A percentile compares a stretch with the other conserved stretches of the same genome.
These are phyloP conservation scores for Plodia interpunctella DNA, from an alignment of 1,140 invertebrate species.

Conservation along the genomic window DNA sequence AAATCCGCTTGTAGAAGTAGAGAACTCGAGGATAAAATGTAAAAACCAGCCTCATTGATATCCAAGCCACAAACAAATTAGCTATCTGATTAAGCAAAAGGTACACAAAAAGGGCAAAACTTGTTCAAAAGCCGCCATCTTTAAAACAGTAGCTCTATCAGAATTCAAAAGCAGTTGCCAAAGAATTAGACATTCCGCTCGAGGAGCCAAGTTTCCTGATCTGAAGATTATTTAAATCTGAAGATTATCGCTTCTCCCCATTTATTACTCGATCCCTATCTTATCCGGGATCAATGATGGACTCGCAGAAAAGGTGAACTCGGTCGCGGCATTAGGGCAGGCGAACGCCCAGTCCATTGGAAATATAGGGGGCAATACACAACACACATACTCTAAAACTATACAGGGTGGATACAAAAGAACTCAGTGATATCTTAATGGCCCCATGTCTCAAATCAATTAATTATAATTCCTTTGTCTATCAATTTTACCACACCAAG, in stretches of 20 bases:
- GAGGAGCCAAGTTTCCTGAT: constrained; percentile 10
- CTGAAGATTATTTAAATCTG: constrained; percentile 19
- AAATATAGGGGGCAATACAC: too few species aligned
- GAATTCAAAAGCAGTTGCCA: constrained; percentile 14
- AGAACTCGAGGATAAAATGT: too few species aligned
- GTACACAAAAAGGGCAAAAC: not conserved
- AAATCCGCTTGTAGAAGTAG: too few species aligned
- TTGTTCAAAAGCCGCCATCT: not conserved
- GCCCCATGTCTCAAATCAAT: too few species aligned
- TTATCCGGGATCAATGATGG: constrained; percentile 17
- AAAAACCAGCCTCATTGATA: too few species aligned
- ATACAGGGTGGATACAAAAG: too few species aligned
- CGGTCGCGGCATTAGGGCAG: too few species aligned
- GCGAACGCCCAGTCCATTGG: too few species aligned
- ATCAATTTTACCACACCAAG: too few species aligned
- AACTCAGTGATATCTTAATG: too few species aligned
- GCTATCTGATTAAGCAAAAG: not conserved
- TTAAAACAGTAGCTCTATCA: constrained; percentile 11
- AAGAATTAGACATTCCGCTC: constrained; percentile 17
- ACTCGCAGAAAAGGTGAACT: constrained; percentile 15
- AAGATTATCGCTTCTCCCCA: constrained; percentile 18
- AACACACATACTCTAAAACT: too few species aligned
- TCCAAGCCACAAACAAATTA: not conserved
- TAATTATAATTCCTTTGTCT: too few species aligned
- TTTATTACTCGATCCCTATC: constrained; percentile 20